Conservation (phyloP, 2,888 invertebrate genomes). For the Tetramorium bicarinatum region DNA sequence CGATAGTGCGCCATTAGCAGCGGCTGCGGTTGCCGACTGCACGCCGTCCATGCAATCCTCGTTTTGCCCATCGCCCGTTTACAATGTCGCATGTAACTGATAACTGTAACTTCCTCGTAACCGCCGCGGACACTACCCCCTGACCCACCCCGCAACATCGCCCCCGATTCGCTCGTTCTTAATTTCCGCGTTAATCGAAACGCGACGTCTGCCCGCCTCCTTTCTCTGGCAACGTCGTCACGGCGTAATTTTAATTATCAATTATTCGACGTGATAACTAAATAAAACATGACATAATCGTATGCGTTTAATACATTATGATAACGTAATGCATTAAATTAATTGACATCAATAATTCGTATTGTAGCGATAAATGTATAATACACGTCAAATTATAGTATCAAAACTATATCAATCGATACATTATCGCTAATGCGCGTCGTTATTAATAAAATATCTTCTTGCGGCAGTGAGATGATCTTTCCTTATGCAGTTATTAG, state of each 20-base stretch:
- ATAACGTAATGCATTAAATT: conserved; percentile 7
- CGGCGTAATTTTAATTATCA: neutral
- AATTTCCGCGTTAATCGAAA: neutral
- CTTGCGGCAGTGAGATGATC: too few relatives aligned
- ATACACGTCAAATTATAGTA: neutral
- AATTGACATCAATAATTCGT: conserved; percentile 18
- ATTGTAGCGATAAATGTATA: neutral
- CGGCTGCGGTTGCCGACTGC: conserved; percentile 57
- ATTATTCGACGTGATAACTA: neutral
- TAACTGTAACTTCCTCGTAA: conserved; percentile 61
- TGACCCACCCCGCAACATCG: neutral
- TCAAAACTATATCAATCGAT: neutral
- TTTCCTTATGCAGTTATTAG: neutral
- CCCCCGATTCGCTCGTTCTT: neutral
- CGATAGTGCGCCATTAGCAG: conserved; percentile 78
- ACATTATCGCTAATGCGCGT: neutral
- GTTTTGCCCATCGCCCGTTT: conserved; percentile 62
- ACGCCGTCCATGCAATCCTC: conserved; percentile 7
- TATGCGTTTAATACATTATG: neutral
- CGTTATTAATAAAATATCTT: neutral
- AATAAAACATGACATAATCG: neutral
- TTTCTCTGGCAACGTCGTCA: neutral
- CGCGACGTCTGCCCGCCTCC: neutral
- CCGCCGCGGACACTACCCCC: neutral
- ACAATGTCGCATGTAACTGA: conserved; percentile 68